phyloP scores from a whole-genome alignment of 2,797 vertebrate genomes.

The Anguilla anguilla region DNA sequence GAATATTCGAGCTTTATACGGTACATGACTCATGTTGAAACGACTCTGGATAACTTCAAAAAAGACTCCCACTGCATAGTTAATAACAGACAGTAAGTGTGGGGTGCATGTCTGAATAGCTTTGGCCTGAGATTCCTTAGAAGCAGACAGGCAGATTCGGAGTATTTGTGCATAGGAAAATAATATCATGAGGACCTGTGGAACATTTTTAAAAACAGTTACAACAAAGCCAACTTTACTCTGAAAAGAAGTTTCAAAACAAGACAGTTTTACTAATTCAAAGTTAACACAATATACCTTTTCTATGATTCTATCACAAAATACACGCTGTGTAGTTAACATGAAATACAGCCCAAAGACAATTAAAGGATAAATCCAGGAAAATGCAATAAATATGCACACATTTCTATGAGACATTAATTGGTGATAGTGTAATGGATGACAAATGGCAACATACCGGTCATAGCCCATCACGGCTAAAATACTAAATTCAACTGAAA shows the following conservation, averaged over 20 bases:
- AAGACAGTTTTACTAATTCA: conserved; percentile 26
- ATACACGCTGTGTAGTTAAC: conserved; percentile 44
- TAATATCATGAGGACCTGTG: conserved; percentile 1
- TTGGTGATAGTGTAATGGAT: conserved; percentile 48
- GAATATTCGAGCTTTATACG: background rate
- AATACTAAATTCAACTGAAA: conserved; percentile 46
- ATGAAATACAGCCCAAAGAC: conserved; percentile 41
- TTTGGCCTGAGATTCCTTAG: background rate
- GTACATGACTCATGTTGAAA: background rate
- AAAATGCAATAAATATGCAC: conserved; percentile 33
- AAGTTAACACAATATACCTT: conserved; percentile 51
- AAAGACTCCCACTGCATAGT: too few relatives aligned
- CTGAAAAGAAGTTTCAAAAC: conserved; percentile 9
- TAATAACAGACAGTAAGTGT: conserved; percentile 47
- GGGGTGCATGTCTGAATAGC: conserved; percentile 26
- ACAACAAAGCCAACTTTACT: conserved; percentile 17
- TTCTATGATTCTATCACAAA: conserved; percentile 57
- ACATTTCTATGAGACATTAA: conserved; percentile 46
- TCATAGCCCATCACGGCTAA: conserved; percentile 62
- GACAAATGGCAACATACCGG: conserved; percentile 58
- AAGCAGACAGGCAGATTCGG: conserved; percentile 11
- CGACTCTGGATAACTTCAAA: too few relatives aligned
- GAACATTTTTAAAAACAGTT: background rate
- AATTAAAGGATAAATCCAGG: conserved; percentile 51
- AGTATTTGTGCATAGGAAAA: conserved; percentile 34